phyloP scores from a whole-genome alignment of 2,888 invertebrate species.

The Tenthredo mesomela region DNA sequence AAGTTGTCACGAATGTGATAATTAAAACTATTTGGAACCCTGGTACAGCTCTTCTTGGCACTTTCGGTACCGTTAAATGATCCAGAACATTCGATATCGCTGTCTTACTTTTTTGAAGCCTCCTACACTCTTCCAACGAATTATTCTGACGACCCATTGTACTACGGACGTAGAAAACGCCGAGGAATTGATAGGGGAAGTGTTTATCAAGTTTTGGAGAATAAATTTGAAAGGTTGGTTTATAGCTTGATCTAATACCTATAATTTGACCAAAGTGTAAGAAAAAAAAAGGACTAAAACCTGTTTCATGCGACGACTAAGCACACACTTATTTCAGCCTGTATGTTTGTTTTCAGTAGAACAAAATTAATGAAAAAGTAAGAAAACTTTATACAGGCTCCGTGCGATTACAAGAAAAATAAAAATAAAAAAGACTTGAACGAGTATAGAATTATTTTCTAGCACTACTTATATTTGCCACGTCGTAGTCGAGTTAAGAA shows the following conservation, averaged over 20 bases:
- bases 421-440: background rate
- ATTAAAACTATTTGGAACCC: constrained; percentile 43
- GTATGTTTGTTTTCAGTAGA: background rate
- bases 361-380: background rate
- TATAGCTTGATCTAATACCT: background rate
- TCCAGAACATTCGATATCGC: constrained; percentile 84
- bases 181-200: constrained; percentile 80
- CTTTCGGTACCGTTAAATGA: constrained; percentile 86
- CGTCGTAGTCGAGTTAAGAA: constrained; percentile 4
- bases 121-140: constrained; percentile 83
- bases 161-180: constrained; percentile 72
- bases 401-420: background rate
- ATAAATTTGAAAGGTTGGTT: constrained; percentile 80
- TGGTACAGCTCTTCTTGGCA: constrained; percentile 83
- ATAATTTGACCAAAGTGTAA: background rate
- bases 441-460: background rate
- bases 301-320: background rate
- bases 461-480: background rate
- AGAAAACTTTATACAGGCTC: background rate
- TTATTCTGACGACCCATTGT: constrained; percentile 70
- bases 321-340: background rate
- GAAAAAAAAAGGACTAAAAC: too few species aligned
- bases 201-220: constrained; percentile 80
- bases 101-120: constrained; percentile 88
- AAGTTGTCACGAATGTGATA: background rate